phyloP scores from a whole-genome alignment of 1,140 invertebrate genomes.

The Adoxophyes honmai region DNA sequence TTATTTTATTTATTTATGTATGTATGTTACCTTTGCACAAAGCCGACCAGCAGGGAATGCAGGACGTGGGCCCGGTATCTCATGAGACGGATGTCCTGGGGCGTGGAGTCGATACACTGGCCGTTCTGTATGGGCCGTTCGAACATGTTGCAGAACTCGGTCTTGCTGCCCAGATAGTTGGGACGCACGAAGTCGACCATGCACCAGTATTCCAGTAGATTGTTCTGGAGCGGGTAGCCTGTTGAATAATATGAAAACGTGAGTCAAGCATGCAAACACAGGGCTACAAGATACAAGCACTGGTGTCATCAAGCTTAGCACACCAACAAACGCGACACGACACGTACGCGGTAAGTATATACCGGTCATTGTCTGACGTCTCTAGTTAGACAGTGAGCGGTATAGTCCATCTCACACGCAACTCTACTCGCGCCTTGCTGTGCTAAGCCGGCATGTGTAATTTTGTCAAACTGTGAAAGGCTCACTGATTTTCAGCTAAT shows the following conservation, averaged over 20 bases:
- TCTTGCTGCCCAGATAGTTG: slow-evolving; percentile 94
- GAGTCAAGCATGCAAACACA: neutral
- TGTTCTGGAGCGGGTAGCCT: slow-evolving; percentile 97
- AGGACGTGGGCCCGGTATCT: slow-evolving; percentile 92
- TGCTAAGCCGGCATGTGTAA: too few relatives aligned
- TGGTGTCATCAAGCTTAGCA: too few relatives aligned
- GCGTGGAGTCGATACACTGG: slow-evolving; percentile 95
- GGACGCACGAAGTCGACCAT: slow-evolving; percentile 98
- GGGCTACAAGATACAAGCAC: too few relatives aligned
- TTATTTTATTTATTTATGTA: too few relatives aligned
- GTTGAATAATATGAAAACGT: slow-evolving; percentile 23
- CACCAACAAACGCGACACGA: too few relatives aligned
- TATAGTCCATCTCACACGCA: too few relatives aligned
- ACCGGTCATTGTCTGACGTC: too few relatives aligned
- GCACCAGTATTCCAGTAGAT: slow-evolving; percentile 96
- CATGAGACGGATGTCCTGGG: slow-evolving; percentile 93
- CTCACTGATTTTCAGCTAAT: too few relatives aligned
- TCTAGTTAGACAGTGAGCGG: too few relatives aligned
- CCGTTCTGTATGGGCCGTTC: slow-evolving; percentile 96
- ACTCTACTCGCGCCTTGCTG: too few relatives aligned
- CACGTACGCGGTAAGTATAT: too few relatives aligned
- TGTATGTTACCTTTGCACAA: slow-evolving; percentile 87
- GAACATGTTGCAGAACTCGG: slow-evolving; percentile 97
- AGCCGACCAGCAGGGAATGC: slow-evolving; percentile 92
- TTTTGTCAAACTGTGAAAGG: too few relatives aligned